Evolutionary conservation across 2,113 vertebrate genomes (phyloP), one percentile per base, ranked within the genome.

Genomic region (Tautogolabrus adspersus): DNA sequence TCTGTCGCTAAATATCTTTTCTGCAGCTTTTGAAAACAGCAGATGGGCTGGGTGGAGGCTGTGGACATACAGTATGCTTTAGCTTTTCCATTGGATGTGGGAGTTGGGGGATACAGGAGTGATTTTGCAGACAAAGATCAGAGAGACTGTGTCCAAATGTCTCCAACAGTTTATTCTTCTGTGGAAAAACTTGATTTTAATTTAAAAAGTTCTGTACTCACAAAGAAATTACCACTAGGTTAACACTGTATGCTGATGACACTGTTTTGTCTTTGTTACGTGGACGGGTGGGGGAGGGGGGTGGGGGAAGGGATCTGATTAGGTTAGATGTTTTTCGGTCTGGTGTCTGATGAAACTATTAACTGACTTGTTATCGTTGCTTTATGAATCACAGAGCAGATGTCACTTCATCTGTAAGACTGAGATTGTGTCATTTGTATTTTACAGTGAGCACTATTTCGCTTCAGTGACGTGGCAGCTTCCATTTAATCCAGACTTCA

Each of bases 391-490:
- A 89, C 88, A 72, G 87, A 88, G 89, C 88, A 89, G 90, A 87
- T 89, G 88, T 90, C 86, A 86, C 87, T 73, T 92, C 83, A 74
- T 90, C 82, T 84, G 83, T 85, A 82, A 78, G 85, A 87, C 90
- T 87, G 89, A 90, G 90, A 91, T 89, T 85, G 90, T 92, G 91
- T 92, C 91, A 92, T 90, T 92, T 92, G 91, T 93, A 85, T 91
- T 89, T 92, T 86, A 85, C 86, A 92, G 93, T 91, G 89, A 91
- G 90, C 92, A 91, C 91, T 91, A 76, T 91, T 93, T 87, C 67
- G 93, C 90, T 94, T 93, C 87, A 93, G 91, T 93, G 90, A 92
- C 82, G 89, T 93, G 93, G 90, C 91, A 89, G 94, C 92, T 94
- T 94, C 85, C 77, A 90, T 92, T 93, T 75, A 83, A 91, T 90